Conservation (phyloP, 2,888 invertebrate species). For the Eupithecia tripunctaria region DNA sequence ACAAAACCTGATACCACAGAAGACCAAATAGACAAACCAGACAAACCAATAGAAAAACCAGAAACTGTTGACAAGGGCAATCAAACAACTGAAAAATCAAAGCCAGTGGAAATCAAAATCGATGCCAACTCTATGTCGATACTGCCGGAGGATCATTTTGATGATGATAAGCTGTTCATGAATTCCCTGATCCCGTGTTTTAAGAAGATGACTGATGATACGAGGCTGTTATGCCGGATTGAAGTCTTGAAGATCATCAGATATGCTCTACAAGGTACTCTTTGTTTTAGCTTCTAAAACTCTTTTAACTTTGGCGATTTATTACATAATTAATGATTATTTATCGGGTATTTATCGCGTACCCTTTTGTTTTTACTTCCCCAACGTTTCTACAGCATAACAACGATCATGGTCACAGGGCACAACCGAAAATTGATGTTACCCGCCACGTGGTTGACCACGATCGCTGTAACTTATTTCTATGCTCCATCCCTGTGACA, state of each 20-base stretch:
- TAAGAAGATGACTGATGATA: slow-evolving; percentile 79
- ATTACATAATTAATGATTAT: too few species aligned
- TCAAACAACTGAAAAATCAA: slow-evolving; percentile 61
- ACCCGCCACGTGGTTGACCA: too few species aligned
- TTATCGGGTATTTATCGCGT: too few species aligned
- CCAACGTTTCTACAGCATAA: too few species aligned
- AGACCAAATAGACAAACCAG: slow-evolving; percentile 16
- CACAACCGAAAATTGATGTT: too few species aligned
- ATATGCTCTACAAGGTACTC: slow-evolving; percentile 64
- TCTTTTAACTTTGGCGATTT: too few species aligned
- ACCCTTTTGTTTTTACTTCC: too few species aligned
- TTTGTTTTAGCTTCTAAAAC: too few species aligned
- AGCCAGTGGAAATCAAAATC: slow-evolving; percentile 71
- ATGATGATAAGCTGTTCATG: slow-evolving; percentile 78
- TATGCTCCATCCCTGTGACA: too few species aligned
- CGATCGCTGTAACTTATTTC: too few species aligned
- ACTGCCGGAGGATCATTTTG: slow-evolving; percentile 75
- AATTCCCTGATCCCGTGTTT: slow-evolving; percentile 75
- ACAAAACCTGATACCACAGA: slow-evolving; percentile 57
- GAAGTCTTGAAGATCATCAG: slow-evolving; percentile 76
- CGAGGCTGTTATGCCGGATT: slow-evolving; percentile 71
- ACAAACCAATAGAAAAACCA: slow-evolving; percentile 35
- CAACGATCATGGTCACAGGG: too few species aligned
- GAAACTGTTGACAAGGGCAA: slow-evolving; percentile 65
- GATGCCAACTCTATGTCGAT: slow-evolving; percentile 69